Evolutionary conservation across 2,888 invertebrate genomes (phyloP).

Genomic region (Colletes collaris): DNA sequence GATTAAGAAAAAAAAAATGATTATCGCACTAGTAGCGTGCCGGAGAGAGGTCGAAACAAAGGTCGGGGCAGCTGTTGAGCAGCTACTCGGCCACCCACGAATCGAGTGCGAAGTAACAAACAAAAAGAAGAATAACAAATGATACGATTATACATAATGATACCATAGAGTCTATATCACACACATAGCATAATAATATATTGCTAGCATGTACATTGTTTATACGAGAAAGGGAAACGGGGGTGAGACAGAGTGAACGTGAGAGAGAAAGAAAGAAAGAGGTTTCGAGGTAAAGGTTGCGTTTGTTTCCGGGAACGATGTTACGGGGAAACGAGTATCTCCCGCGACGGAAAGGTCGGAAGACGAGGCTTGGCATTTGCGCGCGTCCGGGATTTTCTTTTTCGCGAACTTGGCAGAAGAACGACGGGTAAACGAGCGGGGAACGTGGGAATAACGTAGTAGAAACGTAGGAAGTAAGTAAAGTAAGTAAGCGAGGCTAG

Average conservation of each 20-base stretch:
- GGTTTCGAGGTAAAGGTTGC: background rate
- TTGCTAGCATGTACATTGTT: conserved; percentile 82
- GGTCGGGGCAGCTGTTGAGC: conserved; percentile 78
- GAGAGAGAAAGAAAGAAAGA: conserved; percentile 11
- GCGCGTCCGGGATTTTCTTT: conserved; percentile 48
- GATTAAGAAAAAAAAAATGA: background rate
- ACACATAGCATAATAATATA: conserved; percentile 83
- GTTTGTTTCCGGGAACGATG: too few relatives aligned
- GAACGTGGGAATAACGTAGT: conserved; percentile 39
- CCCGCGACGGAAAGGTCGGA: conserved; percentile 2
- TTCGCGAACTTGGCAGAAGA: conserved; percentile 32
- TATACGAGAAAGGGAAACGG: conserved; percentile 72
- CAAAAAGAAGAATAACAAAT: conserved; percentile 50
- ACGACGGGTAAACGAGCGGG: conserved; percentile 1
- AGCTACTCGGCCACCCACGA: conserved; percentile 68
- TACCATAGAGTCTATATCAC: conserved; percentile 82
- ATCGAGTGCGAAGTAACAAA: conserved; percentile 69
- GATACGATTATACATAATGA: conserved; percentile 80
- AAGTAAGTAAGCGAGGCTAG: conserved; percentile 73
- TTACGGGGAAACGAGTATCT: too few relatives aligned
- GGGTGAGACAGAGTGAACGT: conserved; percentile 14
- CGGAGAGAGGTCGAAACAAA: background rate
- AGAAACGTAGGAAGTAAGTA: conserved; percentile 68
- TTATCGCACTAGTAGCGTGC: conserved; percentile 21
- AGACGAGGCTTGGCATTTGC: conserved; percentile 53